Conservation (phyloP, 1,140 invertebrate species). For the Pararge aegeria region DNA sequence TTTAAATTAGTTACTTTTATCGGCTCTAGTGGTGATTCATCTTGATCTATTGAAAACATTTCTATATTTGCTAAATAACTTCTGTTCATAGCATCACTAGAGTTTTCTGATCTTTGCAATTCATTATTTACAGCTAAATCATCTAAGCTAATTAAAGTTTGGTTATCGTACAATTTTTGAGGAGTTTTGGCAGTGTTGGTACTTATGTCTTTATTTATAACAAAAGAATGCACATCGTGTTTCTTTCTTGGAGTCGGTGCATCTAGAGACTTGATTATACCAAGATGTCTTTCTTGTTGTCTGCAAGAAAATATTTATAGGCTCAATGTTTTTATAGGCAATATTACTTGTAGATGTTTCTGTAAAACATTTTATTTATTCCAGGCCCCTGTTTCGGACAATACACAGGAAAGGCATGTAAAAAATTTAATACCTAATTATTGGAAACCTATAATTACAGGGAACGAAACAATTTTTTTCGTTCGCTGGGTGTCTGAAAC, state of each 20-base stretch:
- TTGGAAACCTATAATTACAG: no score
- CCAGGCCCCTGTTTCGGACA: no score
- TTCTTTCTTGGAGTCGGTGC: slow-evolving; percentile 65
- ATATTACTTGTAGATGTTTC: no score
- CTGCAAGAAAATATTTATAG: slow-evolving; percentile 61
- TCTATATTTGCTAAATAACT: slow-evolving; percentile 28
- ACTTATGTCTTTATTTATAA: slow-evolving; percentile 54
- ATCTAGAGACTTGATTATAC: slow-evolving; percentile 79
- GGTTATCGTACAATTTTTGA: slow-evolving; percentile 49
- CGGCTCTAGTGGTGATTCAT: slow-evolving; percentile 24
- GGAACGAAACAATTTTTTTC: no score
- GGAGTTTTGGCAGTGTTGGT: slow-evolving; percentile 42
- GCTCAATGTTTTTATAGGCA: neutral
- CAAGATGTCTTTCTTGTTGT: slow-evolving; percentile 86
- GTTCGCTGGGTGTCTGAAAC: no score
- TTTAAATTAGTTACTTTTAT: slow-evolving; percentile 49
- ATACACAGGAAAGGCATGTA: no score
- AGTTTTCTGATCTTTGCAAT: slow-evolving; percentile 10
- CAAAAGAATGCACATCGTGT: slow-evolving; percentile 71
- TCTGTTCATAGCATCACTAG: neutral
- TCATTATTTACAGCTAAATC: slow-evolving; percentile 33
- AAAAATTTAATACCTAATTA: no score
- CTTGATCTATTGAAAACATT: slow-evolving; percentile 37
- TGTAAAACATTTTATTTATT: no score
- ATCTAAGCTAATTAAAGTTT: slow-evolving; percentile 41